Evolutionary conservation across 1,140 invertebrate species (phyloP).

Genomic region (Stegodyphus dumicola): DNA sequence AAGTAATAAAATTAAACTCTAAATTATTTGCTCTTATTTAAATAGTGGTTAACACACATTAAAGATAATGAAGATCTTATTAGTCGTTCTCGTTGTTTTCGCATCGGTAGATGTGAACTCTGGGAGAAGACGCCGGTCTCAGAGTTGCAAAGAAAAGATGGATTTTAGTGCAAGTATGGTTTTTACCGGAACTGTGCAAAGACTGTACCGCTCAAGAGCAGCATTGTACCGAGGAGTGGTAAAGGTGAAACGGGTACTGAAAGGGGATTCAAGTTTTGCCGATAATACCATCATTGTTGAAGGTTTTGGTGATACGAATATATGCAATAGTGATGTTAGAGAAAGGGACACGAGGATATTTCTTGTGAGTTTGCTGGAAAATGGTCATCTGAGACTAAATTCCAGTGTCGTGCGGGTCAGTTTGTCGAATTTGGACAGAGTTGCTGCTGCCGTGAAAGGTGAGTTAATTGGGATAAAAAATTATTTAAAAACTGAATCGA

Average conservation of each 20-base stretch:
- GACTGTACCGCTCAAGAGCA: conserved; percentile 58
- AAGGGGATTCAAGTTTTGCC: conserved; percentile 50
- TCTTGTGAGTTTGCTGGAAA: conserved; percentile 37
- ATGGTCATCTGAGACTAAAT: conserved; percentile 62
- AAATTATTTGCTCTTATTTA: background rate
- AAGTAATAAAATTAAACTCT: background rate
- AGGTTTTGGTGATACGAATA: conserved; percentile 61
- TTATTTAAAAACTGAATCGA: too few relatives aligned
- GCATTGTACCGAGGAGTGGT: conserved; percentile 64
- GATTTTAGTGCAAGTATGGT: conserved; percentile 66
- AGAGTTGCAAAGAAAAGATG: conserved; percentile 59
- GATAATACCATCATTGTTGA: conserved; percentile 63
- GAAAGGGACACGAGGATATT: conserved; percentile 62
- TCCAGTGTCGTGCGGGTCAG: conserved; percentile 56
- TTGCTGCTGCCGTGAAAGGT: conserved; percentile 53
- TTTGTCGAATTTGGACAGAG: conserved; percentile 58
- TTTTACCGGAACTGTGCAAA: conserved; percentile 67
- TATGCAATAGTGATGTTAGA: conserved; percentile 60
- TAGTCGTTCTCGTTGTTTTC: background rate
- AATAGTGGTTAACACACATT: too few relatives aligned
- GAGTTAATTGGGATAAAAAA: background rate
- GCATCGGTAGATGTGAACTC: background rate
- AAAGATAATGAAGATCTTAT: too few relatives aligned
- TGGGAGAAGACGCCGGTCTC: conserved; percentile 7
- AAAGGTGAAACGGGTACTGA: conserved; percentile 60